phyloP scores from a whole-genome alignment of 1,140 invertebrate genomes.

The Melanaphis sacchari region DNA sequence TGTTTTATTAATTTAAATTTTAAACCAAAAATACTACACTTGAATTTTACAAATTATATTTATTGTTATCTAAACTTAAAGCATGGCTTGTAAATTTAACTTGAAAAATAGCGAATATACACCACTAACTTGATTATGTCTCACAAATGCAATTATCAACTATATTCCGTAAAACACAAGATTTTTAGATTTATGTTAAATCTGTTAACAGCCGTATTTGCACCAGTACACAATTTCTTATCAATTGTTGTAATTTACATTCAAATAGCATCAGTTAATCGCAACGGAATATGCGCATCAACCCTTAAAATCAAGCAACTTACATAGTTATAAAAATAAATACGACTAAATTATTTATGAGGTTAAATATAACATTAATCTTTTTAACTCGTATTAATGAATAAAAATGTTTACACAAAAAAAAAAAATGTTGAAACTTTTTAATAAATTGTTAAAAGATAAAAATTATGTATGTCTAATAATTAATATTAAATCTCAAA shows the following conservation, averaged over 20 bases:
- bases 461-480: not conserved
- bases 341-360: not conserved
- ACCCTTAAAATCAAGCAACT: not conserved
- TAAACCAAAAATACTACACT: not conserved
- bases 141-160: not conserved
- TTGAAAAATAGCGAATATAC: not conserved
- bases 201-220: not conserved
- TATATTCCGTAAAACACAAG: not conserved
- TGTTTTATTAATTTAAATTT: not conserved
- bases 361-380: not conserved
- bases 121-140: not conserved
- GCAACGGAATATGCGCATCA: not conserved
- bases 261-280: slow-evolving; percentile 28
- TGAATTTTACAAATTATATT: not conserved
- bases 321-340: not conserved
- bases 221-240: not conserved
- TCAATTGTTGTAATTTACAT: not conserved
- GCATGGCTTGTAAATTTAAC: not conserved
- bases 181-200: slow-evolving; percentile 14
- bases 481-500: too few relatives aligned
- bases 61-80: slow-evolving; percentile 1
- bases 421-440: not conserved
- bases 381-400: not conserved
- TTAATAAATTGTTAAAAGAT: not conserved
- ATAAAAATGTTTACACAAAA: not conserved